Evolutionary conservation across 2,888 invertebrate species (phyloP), one percentile per base, ranked within the genome.

Genomic region (Ophion costatus): DNA sequence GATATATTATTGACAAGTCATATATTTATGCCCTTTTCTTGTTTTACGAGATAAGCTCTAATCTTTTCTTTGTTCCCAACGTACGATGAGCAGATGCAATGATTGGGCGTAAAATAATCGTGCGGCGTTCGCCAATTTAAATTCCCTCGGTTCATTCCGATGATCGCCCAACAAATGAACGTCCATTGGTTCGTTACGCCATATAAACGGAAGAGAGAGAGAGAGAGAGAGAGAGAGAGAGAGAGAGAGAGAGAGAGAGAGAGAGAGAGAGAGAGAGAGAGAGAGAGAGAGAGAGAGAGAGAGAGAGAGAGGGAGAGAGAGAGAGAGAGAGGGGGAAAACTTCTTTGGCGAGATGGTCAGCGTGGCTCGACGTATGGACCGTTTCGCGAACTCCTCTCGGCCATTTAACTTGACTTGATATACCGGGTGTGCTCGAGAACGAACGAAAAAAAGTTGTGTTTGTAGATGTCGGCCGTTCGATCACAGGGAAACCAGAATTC

Each of bases 121-220:
- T 38, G 45, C 20, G 14, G 56, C 57, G 42, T 61, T 51, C 2
- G 61, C 20, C 11, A 14, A 7, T 20, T 42, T 17, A 51, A 70
- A 11, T 45, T 66, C 20, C 33, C 71, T 71, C 56, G 38, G 63
- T 66, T 45, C 56, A 77, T 71, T 71, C 82, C 82, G 57, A 71
- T n/a, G 76, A 82, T 71, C 76, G 66, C 20, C 45, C 64, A 63
- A 77, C 66, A 71, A 82, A 77, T 82, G 76, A 82, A 77, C 77
- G 77, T 82, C 76, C 82, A 82, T 82, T 82, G 77, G 77, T 82
- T 77, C 82, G 76, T 82, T 77, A 73, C 82, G 76, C 57, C 76
- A 10, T 42, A 73, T 77, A 63, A 66, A 77, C 71, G 82, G 77
- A 20, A n/a, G 33, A 71, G 29, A 10, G 29, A 11, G 75, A 11